Evolutionary conservation across 2,888 invertebrate genomes (phyloP).

Genomic region (Noctua fimbriata): DNA sequence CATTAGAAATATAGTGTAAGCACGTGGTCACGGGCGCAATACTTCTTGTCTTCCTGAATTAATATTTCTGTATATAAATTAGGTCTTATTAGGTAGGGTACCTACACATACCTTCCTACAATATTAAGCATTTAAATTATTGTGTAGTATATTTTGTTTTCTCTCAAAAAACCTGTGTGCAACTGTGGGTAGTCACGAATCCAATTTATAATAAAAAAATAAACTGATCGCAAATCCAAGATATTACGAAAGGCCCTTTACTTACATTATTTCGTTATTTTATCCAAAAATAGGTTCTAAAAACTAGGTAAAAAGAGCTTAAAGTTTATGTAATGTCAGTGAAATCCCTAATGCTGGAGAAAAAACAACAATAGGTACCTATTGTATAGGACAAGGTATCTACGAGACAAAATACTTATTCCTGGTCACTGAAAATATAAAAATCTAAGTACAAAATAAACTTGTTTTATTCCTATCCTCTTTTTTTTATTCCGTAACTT

Average conservation of each 20-base stretch:
- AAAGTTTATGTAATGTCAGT: neutral
- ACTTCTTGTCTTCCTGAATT: neutral
- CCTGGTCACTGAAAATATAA: neutral
- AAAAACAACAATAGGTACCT: neutral
- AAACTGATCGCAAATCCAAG: neutral
- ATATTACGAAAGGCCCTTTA: neutral
- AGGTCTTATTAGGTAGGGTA: neutral
- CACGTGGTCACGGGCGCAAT: neutral
- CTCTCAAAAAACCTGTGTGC: neutral
- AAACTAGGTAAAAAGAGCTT: neutral
- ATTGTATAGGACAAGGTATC: neutral
- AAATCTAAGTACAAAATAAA: neutral
- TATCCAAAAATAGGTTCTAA: neutral
- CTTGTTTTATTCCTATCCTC: neutral
- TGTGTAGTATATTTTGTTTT: neutral
- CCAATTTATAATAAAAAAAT: neutral
- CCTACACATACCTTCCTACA: neutral
- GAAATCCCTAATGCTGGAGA: neutral
- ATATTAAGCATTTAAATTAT: neutral
- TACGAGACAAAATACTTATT: neutral
- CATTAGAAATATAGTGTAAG: neutral
- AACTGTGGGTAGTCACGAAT: neutral
- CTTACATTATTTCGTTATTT: neutral
- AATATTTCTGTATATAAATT: neutral
- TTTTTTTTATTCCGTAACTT: constrained; percentile 6